Conservation (phyloP, 2,113 vertebrate genomes). For the Rhodinocichla rosea region DNA sequence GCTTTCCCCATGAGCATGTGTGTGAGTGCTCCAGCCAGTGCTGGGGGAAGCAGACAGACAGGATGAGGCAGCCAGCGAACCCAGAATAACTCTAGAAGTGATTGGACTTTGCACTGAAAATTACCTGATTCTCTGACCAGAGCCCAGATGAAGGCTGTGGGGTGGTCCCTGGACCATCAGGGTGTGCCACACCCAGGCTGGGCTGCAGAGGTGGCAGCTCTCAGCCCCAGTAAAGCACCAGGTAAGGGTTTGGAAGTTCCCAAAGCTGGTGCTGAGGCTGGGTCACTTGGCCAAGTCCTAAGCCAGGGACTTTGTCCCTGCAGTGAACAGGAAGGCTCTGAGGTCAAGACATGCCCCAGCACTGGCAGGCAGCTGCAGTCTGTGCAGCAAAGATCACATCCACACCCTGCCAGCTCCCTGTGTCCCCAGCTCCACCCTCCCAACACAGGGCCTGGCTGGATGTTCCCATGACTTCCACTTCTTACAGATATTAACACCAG, state of each 20-base stretch:
- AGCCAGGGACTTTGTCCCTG: background rate
- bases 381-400: background rate
- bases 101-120: background rate
- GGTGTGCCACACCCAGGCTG: fast-evolving
- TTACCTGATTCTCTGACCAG: too few species aligned
- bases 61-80: background rate
- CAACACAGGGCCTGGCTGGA: fast-evolving
- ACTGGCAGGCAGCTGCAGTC: background rate
- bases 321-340: background rate
- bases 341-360: fast-evolving
- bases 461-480: background rate
- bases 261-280: background rate
- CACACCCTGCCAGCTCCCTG: fast-evolving
- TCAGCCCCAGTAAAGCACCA: background rate
- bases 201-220: background rate
- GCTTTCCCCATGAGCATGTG: fast-evolving
- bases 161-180: too few species aligned
- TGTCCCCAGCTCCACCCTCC: background rate
- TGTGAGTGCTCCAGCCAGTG: background rate
- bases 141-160: background rate
- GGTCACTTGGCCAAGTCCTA: background rate
- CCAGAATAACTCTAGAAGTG: background rate
- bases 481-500: background rate
- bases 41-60: background rate
- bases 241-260: background rate